phyloP scores from a whole-genome alignment of 2,113 vertebrate species.

The Ranitomeya variabilis region DNA sequence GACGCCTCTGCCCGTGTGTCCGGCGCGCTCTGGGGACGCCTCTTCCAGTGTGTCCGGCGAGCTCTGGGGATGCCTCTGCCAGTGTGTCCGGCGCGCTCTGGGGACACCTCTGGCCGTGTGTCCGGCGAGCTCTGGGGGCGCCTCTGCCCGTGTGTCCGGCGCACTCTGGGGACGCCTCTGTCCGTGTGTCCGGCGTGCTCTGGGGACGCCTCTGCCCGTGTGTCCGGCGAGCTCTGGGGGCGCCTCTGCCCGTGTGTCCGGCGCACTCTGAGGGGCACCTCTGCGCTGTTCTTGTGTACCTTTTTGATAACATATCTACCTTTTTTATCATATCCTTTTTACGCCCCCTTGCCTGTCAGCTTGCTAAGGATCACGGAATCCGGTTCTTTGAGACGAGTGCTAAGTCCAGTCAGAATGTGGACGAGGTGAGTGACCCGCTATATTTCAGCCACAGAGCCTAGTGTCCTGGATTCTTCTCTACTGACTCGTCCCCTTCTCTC shows the following conservation, averaged over 20 bases:
- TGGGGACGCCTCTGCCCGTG: neutral
- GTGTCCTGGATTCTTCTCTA: neutral
- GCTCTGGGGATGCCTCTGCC: no score
- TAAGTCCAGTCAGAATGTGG: slow-evolving; percentile 77
- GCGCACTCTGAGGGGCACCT: no score
- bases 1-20: no score
- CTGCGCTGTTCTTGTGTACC: neutral
- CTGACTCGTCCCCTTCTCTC: neutral
- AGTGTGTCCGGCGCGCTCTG: neutral
- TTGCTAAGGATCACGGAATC: slow-evolving; percentile 89
- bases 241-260: neutral
- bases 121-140: neutral
- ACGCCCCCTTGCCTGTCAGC: slow-evolving; percentile 64
- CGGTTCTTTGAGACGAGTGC: slow-evolving; percentile 95
- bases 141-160: neutral
- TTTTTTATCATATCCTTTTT: neutral
- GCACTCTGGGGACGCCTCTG: neutral
- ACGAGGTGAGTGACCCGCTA: slow-evolving; percentile 68
- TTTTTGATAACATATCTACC: neutral
- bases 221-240: neutral
- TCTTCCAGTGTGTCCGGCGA: no score
- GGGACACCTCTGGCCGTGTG: neutral
- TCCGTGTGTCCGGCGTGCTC: neutral
- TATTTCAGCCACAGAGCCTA: no score
- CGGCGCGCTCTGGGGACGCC: no score